Base-by-base conservation (phyloP, 2,797 vertebrate species). In the Brachyrhaphis roseni region DNA sequence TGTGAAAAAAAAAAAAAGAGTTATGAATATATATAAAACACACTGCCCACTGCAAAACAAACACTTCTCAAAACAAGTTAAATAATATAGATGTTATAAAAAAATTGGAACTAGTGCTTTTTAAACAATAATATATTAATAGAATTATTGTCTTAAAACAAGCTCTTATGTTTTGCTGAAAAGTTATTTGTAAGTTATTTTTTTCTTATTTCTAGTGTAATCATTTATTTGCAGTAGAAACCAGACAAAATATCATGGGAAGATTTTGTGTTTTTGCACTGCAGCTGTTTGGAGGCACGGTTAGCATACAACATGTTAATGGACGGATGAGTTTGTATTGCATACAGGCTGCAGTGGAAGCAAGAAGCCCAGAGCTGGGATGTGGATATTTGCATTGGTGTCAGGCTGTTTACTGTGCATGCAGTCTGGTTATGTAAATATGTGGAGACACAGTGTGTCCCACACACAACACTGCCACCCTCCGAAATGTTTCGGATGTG, bases 361-460 rank as follows among this genome's bases (percentile, higher is more conserved):
- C 88, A 80, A 86, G 82, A 78, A 73, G 62, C 75, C 78, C 68
- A 78, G 85, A 88, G 89, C 88, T 5, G 28, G 64, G 77, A 59
- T 84, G 85, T 86, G 82, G 74, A 87, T 78, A 76, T 84, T 78
- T 77, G 76, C 31, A 28, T 73, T 76, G 86, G 89, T 83, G 78
- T 82, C 74, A 72, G 71, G 78, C 78, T 74, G 57, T 55, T 79
- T 57, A 72, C 83, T 86, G 53, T 80, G 73, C 75, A 4, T 78
- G 80, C 28, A n/a, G 82, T 86, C 75, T 81, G 41, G 36, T 84
- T 86, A 90, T 91, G 88, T 87, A 88, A 90, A 92, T 91, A 78
- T 84, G 81, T 80, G 76, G 79, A 89, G 41, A 81, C 71, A 79
- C 79, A 77, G 64, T 59, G 46, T 82, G 91, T 55, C 85, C 80